Base-by-base conservation (phyloP, 2,113 vertebrate species). In the Chamaetylas fuelleborni region DNA sequence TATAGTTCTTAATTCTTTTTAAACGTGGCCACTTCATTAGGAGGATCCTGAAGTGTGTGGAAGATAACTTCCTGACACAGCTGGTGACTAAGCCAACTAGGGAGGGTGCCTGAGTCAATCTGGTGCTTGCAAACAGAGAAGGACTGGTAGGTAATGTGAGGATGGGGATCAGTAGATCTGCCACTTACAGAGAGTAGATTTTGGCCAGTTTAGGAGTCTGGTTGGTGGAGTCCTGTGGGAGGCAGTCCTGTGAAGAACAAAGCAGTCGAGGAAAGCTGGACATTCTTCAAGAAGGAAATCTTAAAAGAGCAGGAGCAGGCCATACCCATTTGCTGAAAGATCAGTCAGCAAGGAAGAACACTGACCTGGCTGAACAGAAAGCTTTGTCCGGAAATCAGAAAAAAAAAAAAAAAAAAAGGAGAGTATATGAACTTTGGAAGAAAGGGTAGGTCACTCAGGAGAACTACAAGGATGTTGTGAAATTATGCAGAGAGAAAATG, bases 91-190 rank as follows among this genome's bases (percentile, higher is more conserved):
- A 34, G 14, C 6, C 53, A 86, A 0, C 18, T 36, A 33, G 15
- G 15, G 18, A 80, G 45, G 10, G 29, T 0, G 0, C 6, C 15
- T 12, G 8, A 16, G 25, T 54, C 47, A n/a, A 36, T 45, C 7
- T 67, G 25, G 5, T 53, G 51, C 28, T 86, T 24, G 45, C 34
- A n/a, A 60, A 34, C 25, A 54, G 29, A 60, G 81, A 60, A 60
- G 15, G 12, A 65, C 34, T 34, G 18, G 6, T 76, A 60, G 38
- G 8, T 48, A 25, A 33, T 34, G 6, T 42, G 53, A 67, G n/a
- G n/a, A 80, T 12, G 7, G 9, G 3, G 3, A 1, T 53, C 45
- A 65, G 28, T 19, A 85, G 58, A 85, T 40, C 14, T 47, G 12
- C 20, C 22, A 16, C 10, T 73, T 66, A 29, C 25, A 48, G 45